Conservation (phyloP, 2,113 vertebrate genomes). For the Aix galericulata region DNA sequence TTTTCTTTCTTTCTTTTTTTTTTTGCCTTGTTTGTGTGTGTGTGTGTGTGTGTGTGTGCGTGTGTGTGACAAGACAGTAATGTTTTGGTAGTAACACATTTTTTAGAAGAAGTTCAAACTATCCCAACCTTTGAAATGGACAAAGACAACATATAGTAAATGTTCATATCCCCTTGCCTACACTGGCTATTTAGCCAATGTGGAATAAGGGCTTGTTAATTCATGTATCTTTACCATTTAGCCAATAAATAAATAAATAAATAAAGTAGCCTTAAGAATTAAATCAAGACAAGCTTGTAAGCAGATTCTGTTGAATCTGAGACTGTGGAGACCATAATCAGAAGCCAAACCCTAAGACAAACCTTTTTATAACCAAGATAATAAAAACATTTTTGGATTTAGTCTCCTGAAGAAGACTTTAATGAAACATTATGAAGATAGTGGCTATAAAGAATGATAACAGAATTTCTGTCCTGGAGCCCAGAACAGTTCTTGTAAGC, state of each 20-base stretch:
- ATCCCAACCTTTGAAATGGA: background rate
- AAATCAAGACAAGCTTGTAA: background rate
- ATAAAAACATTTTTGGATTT: background rate
- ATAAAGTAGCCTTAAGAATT: background rate
- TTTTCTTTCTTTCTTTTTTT: background rate
- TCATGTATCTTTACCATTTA: background rate
- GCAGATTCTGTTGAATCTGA: background rate
- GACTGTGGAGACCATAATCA: background rate
- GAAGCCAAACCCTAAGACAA: background rate
- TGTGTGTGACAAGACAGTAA: background rate
- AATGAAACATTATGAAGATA: background rate
- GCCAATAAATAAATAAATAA: too few species aligned
- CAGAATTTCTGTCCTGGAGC: background rate
- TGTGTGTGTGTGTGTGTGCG: too few species aligned
- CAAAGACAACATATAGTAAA: background rate
- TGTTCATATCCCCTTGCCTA: background rate
- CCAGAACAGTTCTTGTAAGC: background rate
- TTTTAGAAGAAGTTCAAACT: background rate
- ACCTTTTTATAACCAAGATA: background rate
- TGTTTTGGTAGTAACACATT: background rate
- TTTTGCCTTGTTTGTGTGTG: too few species aligned
- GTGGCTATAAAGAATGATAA: background rate
- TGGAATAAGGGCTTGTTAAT: background rate
- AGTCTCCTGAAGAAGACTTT: background rate
- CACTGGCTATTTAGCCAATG: background rate